Evolutionary conservation across 1,140 invertebrate species (phyloP).

Genomic region (Cataglyphis hispanica): DNA sequence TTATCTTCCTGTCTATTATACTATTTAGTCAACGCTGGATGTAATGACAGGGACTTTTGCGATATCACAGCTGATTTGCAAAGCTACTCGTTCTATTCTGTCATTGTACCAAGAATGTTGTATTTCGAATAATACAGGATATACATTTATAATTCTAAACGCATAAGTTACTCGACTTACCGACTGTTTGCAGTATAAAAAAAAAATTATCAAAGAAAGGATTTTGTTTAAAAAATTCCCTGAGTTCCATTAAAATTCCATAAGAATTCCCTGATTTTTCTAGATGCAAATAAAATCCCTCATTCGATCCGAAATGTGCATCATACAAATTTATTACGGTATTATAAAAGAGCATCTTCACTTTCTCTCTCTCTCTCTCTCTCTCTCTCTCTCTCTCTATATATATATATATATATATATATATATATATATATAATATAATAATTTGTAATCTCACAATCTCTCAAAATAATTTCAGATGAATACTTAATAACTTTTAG

Average conservation of each 20-base stretch:
- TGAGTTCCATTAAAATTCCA: too few relatives aligned
- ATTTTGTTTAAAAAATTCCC: too few relatives aligned
- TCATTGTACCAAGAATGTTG: background rate
- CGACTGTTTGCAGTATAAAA: too few relatives aligned
- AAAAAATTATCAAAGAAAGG: too few relatives aligned
- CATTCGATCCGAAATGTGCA: background rate
- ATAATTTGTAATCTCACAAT: too few relatives aligned
- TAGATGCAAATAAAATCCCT: too few relatives aligned
- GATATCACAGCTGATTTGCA: background rate
- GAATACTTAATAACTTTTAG: background rate
- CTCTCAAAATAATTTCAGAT: constrained; percentile 5
- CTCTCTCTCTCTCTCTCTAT: too few relatives aligned
- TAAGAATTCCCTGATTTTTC: too few relatives aligned
- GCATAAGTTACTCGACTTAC: too few relatives aligned
- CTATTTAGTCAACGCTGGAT: constrained; percentile 23
- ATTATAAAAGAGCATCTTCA: background rate
- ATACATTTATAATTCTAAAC: too few relatives aligned
- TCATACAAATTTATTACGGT: background rate
- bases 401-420: too few relatives aligned
- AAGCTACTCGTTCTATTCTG: background rate
- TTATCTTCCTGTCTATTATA: constrained; percentile 15
- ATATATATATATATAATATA: background rate
- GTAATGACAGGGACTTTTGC: constrained; percentile 46
- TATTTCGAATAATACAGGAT: background rate
- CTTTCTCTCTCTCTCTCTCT: too few relatives aligned